Evolutionary conservation across 37 sponge, comb jelly and placozoan genomes (phyloP).

Genomic region (Cliona cf. orientalis): DNA sequence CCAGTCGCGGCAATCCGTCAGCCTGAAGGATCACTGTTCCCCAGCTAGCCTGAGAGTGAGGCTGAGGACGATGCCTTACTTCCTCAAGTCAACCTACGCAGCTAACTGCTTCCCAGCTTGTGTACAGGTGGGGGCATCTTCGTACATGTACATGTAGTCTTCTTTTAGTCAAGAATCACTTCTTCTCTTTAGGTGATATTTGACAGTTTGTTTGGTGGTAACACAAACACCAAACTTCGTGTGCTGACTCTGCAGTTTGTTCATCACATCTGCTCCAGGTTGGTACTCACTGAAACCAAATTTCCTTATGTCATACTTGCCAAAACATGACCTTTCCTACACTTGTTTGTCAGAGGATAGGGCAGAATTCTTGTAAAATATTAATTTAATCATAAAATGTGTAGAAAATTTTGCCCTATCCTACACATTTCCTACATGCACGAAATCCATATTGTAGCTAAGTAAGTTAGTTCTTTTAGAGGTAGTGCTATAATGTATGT

Average conservation of each 20-base stretch:
- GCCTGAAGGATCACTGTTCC: constrained; percentile 3
- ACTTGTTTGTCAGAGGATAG: too few species aligned
- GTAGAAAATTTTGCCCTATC: too few species aligned
- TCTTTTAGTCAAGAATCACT: neutral
- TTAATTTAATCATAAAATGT: too few species aligned
- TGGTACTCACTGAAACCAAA: neutral
- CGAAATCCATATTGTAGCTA: too few species aligned
- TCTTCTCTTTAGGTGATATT: constrained; percentile 55
- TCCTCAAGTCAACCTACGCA: constrained; percentile 59
- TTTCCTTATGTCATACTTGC: neutral
- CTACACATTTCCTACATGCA: too few species aligned
- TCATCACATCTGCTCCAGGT: constrained; percentile 58
- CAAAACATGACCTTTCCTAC: too few species aligned
- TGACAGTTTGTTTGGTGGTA: constrained; percentile 67
- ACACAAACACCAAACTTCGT: constrained; percentile 44
- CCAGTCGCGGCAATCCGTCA: neutral
- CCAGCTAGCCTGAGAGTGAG: constrained; percentile 54
- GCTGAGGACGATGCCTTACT: constrained; percentile 40
- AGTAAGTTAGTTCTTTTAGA: too few species aligned
- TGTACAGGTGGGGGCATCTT: constrained; percentile 38
- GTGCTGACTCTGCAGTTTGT: constrained; percentile 41
- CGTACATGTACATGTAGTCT: neutral
- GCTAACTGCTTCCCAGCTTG: constrained; percentile 59
- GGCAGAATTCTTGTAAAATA: too few species aligned
- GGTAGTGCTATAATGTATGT: too few species aligned